Base-by-base conservation (phyloP, 2,113 vertebrate genomes). In the Triplophysa dalaica region DNA sequence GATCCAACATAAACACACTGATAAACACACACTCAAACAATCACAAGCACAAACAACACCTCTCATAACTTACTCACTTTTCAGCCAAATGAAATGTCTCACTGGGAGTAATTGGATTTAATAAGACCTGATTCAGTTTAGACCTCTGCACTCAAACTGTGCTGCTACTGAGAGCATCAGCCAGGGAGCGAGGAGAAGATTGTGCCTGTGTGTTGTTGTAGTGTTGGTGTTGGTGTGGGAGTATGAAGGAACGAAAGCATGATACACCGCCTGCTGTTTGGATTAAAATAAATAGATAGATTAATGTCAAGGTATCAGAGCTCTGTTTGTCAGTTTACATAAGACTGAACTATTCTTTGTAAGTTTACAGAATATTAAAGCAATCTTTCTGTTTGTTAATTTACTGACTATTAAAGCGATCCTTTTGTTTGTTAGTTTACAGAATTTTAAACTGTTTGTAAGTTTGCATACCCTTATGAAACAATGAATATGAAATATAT, bases 31-130 rank as follows among this genome's bases (percentile, higher is more conserved):
- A 9, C 54, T 21, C 54, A 54, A 16, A 54, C 16, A 17, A 14
- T 54, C 52, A 56, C 52, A 56, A 19, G 43, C n/a, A n/a, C 56
- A 75, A 38, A 75, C 69, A 60, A 9, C 17, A 48, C 68, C 13
- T 21, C 12, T 84, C 81, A 79, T 89, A 87, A 88, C 84, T 85
- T 68, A 78, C 88, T 88, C 66, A n/a, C 48, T 70, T 33, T 41
- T 62, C 65, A n/a, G 48, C 68, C 61, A 68, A 87, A 89, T 90
- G 82, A 90, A 90, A 90, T 33, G 83, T 86, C 83, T 87, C 85
- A 68, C 84, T 86, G 75, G 69, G 73, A 62, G 67, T 87, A 87
- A 90, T 88, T 87, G 79, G 87, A 90, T 88, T 88, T 87, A 86
- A 89, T 88, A 81, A 82, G 76, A 82, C 80, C 48, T 85, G 82